phyloP scores from a whole-genome alignment of 2,888 invertebrate genomes.

The Chrysotoxum bicinctum region DNA sequence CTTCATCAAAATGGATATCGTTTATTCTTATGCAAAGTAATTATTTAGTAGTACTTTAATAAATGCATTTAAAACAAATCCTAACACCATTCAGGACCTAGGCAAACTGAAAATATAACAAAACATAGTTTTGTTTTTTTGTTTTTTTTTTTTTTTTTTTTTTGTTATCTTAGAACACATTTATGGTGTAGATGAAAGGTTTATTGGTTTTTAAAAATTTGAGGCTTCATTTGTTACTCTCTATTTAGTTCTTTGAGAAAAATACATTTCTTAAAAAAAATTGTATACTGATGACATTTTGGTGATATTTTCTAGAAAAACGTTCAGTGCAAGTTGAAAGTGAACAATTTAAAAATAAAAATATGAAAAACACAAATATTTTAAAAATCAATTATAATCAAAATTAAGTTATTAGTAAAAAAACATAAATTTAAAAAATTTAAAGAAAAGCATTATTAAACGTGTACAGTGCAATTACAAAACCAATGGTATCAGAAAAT shows the following conservation, averaged over 20 bases:
- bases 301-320: slow-evolving; percentile 61
- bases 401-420: background rate
- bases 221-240: background rate
- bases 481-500: background rate
- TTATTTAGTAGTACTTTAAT: too few species aligned
- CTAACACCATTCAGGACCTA: background rate
- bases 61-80: background rate
- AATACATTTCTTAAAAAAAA: background rate
- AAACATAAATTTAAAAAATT: background rate
- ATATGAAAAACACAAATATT: background rate
- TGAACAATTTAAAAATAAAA: slow-evolving; percentile 26
- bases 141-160: background rate
- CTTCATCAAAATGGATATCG: background rate
- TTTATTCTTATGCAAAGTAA: background rate
- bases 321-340: slow-evolving; percentile 66
- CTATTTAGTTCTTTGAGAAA: background rate
- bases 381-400: background rate
- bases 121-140: background rate
- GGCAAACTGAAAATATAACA: background rate
- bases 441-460: background rate
- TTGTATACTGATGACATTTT: background rate
- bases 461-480: background rate
- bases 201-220: background rate
- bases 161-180: background rate
- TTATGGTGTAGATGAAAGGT: background rate